These are phyloP conservation scores for Sminthopsis crassicaudata DNA, from an alignment of 2,113 vertebrate genomes.

Conservation along the genomic window DNA sequence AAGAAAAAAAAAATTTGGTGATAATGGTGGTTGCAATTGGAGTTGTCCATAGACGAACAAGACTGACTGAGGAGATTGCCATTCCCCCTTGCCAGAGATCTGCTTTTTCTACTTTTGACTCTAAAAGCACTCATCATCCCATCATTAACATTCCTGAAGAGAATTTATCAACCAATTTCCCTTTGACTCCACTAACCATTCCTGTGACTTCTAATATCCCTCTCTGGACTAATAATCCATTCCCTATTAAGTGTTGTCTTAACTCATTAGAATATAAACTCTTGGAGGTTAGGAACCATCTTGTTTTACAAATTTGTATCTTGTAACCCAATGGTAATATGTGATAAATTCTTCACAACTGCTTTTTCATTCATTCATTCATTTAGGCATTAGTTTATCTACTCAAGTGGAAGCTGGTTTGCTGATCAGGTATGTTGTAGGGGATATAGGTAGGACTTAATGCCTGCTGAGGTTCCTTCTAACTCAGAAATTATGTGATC, in stretches of 20 bases:
- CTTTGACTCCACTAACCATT: neutral
- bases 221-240: neutral
- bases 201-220: neutral
- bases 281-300: neutral
- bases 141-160: neutral
- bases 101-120: neutral
- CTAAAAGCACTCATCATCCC: neutral
- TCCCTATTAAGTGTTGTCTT: neutral
- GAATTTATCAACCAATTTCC: neutral
- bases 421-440: neutral
- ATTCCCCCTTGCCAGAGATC: neutral
- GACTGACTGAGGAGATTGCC: neutral
- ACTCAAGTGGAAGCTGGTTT: neutral
- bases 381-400: neutral
- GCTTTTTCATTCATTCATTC: neutral
- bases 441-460: neutral
- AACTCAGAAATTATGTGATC: neutral
- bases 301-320: neutral
- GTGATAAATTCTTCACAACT: neutral
- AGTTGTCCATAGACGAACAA: neutral
- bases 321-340: neutral
- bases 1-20: neutral
- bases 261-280: neutral
- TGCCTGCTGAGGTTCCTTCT: neutral
- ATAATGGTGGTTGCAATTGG: too few relatives aligned